Evolutionary conservation across 1,140 invertebrate genomes (phyloP).

Genomic region (Rhagoletis zephyria): DNA sequence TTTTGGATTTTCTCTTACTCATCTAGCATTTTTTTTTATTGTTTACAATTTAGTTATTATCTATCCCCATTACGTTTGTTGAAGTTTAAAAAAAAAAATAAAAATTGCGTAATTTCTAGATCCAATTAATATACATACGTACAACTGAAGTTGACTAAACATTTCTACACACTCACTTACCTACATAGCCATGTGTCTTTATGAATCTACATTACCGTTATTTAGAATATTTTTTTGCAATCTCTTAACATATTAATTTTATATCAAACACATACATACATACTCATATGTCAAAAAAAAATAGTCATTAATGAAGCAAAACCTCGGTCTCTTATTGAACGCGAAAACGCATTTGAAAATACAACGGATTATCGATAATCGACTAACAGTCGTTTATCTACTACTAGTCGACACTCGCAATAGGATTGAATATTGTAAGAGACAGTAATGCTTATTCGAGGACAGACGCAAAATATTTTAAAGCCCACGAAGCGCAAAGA

Average conservation of each 20-base stretch:
- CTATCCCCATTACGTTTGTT: neutral
- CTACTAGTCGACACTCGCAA: too few species aligned
- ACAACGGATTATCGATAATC: too few species aligned
- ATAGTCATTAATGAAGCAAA: neutral
- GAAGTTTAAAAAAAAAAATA: conserved; percentile 1
- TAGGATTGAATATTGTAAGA: too few species aligned
- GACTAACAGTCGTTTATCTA: too few species aligned
- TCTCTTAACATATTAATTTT: conserved; percentile 44
- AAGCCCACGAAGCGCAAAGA: too few species aligned
- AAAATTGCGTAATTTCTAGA: conserved; percentile 4
- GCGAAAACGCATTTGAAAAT: too few species aligned
- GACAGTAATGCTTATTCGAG: too few species aligned
- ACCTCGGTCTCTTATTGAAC: too few species aligned
- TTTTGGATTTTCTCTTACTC: neutral
- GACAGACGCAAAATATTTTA: too few species aligned
- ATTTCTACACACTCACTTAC: conserved; percentile 26
- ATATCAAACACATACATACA: neutral
- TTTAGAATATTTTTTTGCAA: conserved; percentile 45
- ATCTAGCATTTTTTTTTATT: too few species aligned
- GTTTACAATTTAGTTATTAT: too few species aligned
- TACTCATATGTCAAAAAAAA: conserved; percentile 8
- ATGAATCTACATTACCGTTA: conserved; percentile 25
- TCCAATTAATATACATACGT: neutral
- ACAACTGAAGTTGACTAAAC: conserved; percentile 9
- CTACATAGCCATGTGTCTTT: neutral